Conservation (phyloP, 1,140 invertebrate species). For the Anastrepha obliqua region DNA sequence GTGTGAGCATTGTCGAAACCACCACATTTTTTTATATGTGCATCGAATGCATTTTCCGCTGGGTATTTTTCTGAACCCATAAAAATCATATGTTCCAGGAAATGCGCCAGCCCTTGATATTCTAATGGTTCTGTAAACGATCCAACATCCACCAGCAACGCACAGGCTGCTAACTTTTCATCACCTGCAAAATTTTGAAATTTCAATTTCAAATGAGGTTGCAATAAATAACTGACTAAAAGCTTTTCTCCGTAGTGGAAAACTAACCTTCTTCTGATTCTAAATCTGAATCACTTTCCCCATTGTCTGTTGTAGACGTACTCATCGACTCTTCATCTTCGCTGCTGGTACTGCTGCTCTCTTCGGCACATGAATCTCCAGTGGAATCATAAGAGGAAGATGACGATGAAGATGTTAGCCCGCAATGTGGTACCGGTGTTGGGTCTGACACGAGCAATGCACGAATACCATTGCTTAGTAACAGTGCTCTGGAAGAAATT, state of each 20-base stretch:
- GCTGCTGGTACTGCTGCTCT: slow-evolving; percentile 58
- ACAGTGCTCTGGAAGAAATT: slow-evolving; percentile 77
- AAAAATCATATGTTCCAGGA: slow-evolving; percentile 97
- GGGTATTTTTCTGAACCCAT: slow-evolving; percentile 93
- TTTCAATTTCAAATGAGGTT: not conserved
- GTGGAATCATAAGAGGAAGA: slow-evolving; percentile 62
- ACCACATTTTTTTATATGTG: slow-evolving; percentile 86
- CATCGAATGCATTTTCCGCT: slow-evolving; percentile 89
- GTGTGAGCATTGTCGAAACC: slow-evolving; percentile 89
- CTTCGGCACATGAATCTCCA: slow-evolving; percentile 59
- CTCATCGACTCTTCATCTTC: slow-evolving; percentile 58
- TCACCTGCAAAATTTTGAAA: slow-evolving; percentile 67
- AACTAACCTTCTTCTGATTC: slow-evolving; percentile 70
- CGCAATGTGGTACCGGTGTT: slow-evolving; percentile 66
- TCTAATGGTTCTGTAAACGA: slow-evolving; percentile 82
- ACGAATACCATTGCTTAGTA: slow-evolving; percentile 81
- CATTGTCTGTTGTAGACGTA: slow-evolving; percentile 64
- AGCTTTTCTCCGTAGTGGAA: not conserved
- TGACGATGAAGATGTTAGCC: slow-evolving; percentile 64
- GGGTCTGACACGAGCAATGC: slow-evolving; percentile 82
- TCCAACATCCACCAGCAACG: slow-evolving; percentile 82
- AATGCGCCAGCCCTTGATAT: slow-evolving; percentile 93
- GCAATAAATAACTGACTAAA: not conserved
- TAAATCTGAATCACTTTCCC: slow-evolving; percentile 72
- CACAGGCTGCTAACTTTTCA: slow-evolving; percentile 81